A percentile compares a stretch with the other conserved stretches of the same genome.
These are phyloP conservation scores for Daphoenositta chrysoptera DNA, from an alignment of 2,113 vertebrate species.

Conservation along the genomic window DNA sequence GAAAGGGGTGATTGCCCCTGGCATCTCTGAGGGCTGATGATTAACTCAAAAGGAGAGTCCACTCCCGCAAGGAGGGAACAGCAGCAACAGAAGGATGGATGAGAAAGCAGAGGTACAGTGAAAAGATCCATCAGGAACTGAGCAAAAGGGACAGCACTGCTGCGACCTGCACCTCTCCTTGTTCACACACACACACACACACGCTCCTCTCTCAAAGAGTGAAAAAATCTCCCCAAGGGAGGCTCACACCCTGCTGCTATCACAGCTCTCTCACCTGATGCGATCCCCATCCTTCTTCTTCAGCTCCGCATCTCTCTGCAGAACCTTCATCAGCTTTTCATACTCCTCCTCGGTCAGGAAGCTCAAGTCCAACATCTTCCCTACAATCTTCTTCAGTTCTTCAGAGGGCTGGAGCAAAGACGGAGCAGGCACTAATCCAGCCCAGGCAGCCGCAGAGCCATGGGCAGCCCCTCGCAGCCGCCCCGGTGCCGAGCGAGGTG, in stretches of 20 bases:
- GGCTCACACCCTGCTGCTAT: not conserved
- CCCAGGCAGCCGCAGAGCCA: not conserved
- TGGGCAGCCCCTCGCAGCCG: not conserved
- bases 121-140: not conserved
- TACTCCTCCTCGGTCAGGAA: constrained; percentile 73
- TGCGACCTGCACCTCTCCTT: not conserved
- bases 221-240: not conserved
- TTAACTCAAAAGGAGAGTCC: not conserved
- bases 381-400: not conserved
- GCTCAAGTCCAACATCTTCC: constrained; percentile 71
- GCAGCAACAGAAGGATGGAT: not conserved
- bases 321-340: constrained; percentile 67
- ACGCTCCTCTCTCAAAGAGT: not conserved
- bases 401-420: not conserved
- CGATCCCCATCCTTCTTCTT: constrained; percentile 73
- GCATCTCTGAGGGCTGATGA: not conserved
- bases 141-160: not conserved
- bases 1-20: not conserved
- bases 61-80: not conserved
- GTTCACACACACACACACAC: no score
- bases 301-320: constrained; percentile 73
- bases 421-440: not conserved
- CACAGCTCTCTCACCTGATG: constrained; percentile 61
- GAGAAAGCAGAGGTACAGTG: not conserved
- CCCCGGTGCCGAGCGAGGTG: not conserved